Base-by-base conservation (phyloP, 2,113 vertebrate genomes). In the Capra hircus region DNA sequence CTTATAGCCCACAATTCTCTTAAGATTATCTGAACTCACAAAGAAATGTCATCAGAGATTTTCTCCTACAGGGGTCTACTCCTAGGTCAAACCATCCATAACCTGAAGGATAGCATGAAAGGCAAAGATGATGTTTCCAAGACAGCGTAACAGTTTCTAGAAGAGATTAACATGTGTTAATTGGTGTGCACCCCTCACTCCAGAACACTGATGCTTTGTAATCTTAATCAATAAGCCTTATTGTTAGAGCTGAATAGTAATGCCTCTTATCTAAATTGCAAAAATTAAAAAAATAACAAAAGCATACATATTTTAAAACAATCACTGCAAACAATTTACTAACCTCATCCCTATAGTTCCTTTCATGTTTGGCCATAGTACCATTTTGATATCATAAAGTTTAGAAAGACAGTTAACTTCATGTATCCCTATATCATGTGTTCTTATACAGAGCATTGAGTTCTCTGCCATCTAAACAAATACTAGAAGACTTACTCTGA, bases 141-240 rank as follows among this genome's bases (percentile, higher is more conserved):
- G 33, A 50, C 5, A 81, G 45, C 11, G 0, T 43, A 43, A 74
- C 36, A 43, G 43, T 78, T 45, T 78, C 77, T 48, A 30, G 30
- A 90, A 14, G 6, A 45, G 14, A 74, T 74, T 74, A 74, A 43
- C 8, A 9, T 27, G 27, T n/a, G 23, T 55, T 62, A 60, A 45
- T 60, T n/a, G 74, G 1, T 16, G 52, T 7, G 21, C 2, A 45
- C 5, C 13, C 33, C n/a, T 4, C 33, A 15, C 3, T 11, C 21
- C n/a, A 57, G 74, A 45, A 59, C 33, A 15, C 1, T 7, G 36
- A 36, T 33, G 5, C 21, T 89, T 64, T 82, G 30, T 40, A 40
- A 62, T 27, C 62, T 30, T 6, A 45, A 67, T 23, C 50, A 77
- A 48, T 30, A 45, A 71, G 27, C 74, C 82, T 40, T n/a, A 6